Evolutionary conservation across 2,797 vertebrate species (phyloP).

Genomic region (Sebastolobus alascanus): DNA sequence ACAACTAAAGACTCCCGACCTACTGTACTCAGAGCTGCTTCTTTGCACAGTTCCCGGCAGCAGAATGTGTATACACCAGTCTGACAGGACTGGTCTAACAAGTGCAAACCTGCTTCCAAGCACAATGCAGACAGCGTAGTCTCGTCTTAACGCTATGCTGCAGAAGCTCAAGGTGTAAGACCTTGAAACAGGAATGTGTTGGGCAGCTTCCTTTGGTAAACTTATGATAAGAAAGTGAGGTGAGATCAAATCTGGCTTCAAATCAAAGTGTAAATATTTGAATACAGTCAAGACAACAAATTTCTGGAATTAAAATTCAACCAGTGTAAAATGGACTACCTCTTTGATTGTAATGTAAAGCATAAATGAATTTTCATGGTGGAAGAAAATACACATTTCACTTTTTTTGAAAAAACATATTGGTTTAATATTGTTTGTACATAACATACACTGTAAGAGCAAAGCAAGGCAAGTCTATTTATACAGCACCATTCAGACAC

Average conservation of each 20-base stretch:
- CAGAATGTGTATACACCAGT: neutral
- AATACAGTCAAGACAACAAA: neutral
- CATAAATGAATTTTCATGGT: neutral
- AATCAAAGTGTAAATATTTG: conserved; percentile 30
- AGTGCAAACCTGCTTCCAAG: conserved; percentile 40
- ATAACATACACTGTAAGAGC: neutral
- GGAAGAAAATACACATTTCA: conserved; percentile 69
- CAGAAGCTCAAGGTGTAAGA: neutral
- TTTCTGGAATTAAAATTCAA: neutral
- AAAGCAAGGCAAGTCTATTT: neutral
- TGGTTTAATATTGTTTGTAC: conserved; percentile 69
- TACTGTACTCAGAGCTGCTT: conserved; percentile 19
- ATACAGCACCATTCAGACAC: too few relatives aligned
- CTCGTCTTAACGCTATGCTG: neutral
- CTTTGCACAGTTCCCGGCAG: conserved; percentile 20
- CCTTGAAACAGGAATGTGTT: neutral
- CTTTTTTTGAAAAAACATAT: conserved; percentile 80
- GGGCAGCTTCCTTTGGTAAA: neutral
- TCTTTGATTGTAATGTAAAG: conserved; percentile 13
- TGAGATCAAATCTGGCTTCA: neutral
- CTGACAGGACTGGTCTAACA: conserved; percentile 22
- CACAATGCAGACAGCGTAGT: neutral
- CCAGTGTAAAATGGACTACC: conserved; percentile 20
- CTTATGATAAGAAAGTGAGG: neutral
- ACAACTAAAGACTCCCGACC: conserved; percentile 74